Conservation (phyloP, 2,888 invertebrate genomes). For the Tolmerus cingulatus region DNA sequence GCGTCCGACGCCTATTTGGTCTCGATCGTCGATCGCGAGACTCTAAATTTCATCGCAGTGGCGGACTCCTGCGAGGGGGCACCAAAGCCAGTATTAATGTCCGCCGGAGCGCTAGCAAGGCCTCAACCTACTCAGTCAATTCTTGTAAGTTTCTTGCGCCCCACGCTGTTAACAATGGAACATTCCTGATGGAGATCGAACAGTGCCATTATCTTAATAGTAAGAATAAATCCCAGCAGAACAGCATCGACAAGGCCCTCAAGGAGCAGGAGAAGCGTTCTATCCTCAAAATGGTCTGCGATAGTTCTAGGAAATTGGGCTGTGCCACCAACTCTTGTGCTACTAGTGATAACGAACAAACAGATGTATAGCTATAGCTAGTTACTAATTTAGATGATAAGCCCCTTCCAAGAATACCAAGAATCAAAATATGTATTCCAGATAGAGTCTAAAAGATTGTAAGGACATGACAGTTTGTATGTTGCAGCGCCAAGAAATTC, state of each 20-base stretch:
- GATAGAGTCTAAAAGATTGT: background rate
- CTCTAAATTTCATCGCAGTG: slow-evolving; percentile 45
- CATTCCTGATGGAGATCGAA: slow-evolving; percentile 47
- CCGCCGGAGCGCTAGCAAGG: slow-evolving; percentile 60
- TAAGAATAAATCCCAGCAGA: slow-evolving; percentile 46
- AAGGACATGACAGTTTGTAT: background rate
- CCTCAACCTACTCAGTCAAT: slow-evolving; percentile 61
- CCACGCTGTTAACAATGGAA: slow-evolving; percentile 46
- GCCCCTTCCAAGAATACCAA: background rate
- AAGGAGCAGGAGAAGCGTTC: slow-evolving; percentile 54
- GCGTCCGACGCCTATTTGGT: slow-evolving; percentile 61
- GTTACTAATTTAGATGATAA: background rate
- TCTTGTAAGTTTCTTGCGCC: slow-evolving; percentile 61
- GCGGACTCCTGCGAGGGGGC: slow-evolving; percentile 47
- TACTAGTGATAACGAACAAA: slow-evolving; percentile 55
- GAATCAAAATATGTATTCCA: slow-evolving; percentile 17
- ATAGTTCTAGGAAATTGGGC: slow-evolving; percentile 59
- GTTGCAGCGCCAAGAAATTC: background rate
- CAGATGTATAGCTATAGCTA: slow-evolving; percentile 66
- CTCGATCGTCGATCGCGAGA: slow-evolving; percentile 56
- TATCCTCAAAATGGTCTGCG: slow-evolving; percentile 60
- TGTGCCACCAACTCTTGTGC: slow-evolving; percentile 58
- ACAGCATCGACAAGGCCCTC: slow-evolving; percentile 47
- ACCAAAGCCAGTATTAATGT: slow-evolving; percentile 55
- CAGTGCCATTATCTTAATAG: slow-evolving; percentile 46